Conservation (phyloP, 2,888 invertebrate genomes). For the Leptinotarsa haldemani region DNA sequence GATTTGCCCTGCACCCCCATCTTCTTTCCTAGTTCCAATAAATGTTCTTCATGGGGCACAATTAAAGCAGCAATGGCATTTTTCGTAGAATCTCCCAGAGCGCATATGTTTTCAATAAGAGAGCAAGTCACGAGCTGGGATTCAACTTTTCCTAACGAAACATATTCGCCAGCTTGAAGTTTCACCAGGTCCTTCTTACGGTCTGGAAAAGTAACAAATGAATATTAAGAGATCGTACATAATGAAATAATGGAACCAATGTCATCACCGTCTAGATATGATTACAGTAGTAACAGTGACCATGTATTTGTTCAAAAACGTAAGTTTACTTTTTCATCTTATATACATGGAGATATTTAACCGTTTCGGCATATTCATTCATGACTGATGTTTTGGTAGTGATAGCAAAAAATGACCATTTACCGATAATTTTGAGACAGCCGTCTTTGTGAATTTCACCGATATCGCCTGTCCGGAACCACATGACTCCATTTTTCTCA, state of each 20-base stretch:
- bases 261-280: too few relatives aligned
- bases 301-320: too few relatives aligned
- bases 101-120: conserved; percentile 95
- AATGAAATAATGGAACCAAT: too few relatives aligned
- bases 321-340: too few relatives aligned
- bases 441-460: conserved; percentile 94
- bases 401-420: not conserved
- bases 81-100: conserved; percentile 90
- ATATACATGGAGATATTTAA: too few relatives aligned
- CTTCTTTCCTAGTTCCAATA: conserved; percentile 78
- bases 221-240: too few relatives aligned
- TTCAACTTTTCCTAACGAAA: conserved; percentile 96
- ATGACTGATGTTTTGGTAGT: too few relatives aligned
- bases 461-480: conserved; percentile 97
- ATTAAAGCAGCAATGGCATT: conserved; percentile 89
- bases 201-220: conserved; percentile 71
- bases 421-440: conserved; percentile 94
- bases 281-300: too few relatives aligned
- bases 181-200: conserved; percentile 99
- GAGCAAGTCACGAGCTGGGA: conserved; percentile 93
- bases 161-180: conserved; percentile 96
- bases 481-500: conserved; percentile 80
- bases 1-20: conserved; percentile 70
- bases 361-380: too few relatives aligned
- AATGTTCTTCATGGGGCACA: conserved; percentile 80